Percentiles rank a stretch among this genome's conserved stretches.
Evolutionary conservation across 2,797 vertebrate genomes (phyloP).

Genomic region (Arctocebus calabarensis): DNA sequence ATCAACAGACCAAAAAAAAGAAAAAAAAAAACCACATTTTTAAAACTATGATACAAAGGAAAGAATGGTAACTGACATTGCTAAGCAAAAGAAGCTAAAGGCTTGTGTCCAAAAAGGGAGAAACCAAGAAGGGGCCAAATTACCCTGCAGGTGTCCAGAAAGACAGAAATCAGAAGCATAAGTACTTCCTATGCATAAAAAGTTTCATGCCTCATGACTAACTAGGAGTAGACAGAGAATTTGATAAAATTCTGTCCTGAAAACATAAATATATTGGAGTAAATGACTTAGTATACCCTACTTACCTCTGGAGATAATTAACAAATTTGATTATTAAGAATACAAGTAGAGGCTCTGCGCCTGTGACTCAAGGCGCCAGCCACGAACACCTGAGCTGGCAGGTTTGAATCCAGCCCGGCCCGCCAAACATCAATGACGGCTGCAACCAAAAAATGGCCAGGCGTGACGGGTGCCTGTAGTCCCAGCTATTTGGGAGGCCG

Average conservation of each 20-base stretch:
- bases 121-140: not conserved
- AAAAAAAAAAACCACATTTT: not conserved
- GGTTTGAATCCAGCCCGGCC: no score
- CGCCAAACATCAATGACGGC: no score
- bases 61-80: not conserved
- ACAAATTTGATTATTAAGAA: constrained; percentile 19
- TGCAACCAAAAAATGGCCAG: no score
- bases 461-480: no score
- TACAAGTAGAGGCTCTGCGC: not conserved
- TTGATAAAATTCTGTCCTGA: not conserved
- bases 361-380: no score
- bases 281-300: constrained; percentile 1
- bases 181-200: not conserved
- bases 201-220: not conserved
- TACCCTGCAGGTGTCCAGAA: not conserved
- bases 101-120: not conserved
- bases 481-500: no score
- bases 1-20: not conserved
- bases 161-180: not conserved
- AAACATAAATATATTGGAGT: not conserved
- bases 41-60: not conserved
- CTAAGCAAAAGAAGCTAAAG: constrained; percentile 26
- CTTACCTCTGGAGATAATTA: not conserved
- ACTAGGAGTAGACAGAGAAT: not conserved
- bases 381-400: no score